These are phyloP conservation scores for Pristiophorus japonicus DNA, from an alignment of 2,113 vertebrate species.

Conservation along the genomic window DNA sequence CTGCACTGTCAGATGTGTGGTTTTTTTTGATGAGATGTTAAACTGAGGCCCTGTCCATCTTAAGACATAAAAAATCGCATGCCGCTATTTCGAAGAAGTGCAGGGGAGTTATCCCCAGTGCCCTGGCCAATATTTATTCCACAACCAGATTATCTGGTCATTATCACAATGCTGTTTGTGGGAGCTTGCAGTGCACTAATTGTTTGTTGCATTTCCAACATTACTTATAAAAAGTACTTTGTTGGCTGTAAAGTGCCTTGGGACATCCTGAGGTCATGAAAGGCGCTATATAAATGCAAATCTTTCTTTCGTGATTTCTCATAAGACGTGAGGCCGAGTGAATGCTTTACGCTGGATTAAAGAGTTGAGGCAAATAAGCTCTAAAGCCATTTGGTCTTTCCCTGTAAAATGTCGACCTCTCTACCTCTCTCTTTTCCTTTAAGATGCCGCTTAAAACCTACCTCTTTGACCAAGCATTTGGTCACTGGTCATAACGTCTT, in stretches of 20 bases:
- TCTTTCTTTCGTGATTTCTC: background rate
- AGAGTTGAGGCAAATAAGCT: background rate
- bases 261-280: background rate
- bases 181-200: background rate
- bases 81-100: too few relatives aligned
- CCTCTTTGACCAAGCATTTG: too few relatives aligned
- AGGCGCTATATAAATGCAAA: too few relatives aligned
- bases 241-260: background rate
- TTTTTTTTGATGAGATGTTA: too few relatives aligned
- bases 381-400: background rate
- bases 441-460: too few relatives aligned
- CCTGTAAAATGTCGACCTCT: background rate
- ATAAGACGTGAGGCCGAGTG: background rate
- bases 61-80: too few relatives aligned
- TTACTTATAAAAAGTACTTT: background rate
- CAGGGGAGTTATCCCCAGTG: background rate
- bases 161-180: background rate
- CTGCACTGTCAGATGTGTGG: too few relatives aligned
- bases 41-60: too few relatives aligned
- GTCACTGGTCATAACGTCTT: too few relatives aligned
- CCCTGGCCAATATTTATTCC: background rate
- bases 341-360: too few relatives aligned
- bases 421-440: background rate
- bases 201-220: background rate
- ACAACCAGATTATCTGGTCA: background rate